Conservation (phyloP, 2,888 invertebrate genomes). For the Sinelater perroti region DNA sequence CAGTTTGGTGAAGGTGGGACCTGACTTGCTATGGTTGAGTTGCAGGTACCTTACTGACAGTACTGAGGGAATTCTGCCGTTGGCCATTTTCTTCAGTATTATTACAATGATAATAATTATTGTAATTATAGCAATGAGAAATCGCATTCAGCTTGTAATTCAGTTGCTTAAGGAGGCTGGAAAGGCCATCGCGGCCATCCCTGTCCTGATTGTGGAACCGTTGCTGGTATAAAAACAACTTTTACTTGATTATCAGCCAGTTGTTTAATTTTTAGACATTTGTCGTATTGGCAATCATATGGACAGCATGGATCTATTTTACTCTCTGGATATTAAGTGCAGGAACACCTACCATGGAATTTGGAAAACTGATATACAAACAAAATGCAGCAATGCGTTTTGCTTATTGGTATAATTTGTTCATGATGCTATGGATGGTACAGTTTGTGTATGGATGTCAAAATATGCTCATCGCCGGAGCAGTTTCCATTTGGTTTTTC, state of each 20-base stretch:
- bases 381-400: conserved; percentile 51
- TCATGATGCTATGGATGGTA: conserved; percentile 67
- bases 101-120: conserved; percentile 66
- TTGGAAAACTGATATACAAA: conserved; percentile 49
- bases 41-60: conserved; percentile 18
- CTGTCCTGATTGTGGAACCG: conserved; percentile 68
- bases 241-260: background rate
- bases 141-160: conserved; percentile 69
- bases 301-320: conserved; percentile 64
- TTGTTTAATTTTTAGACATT: conserved; percentile 48
- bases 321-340: conserved; percentile 71
- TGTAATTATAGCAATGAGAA: conserved; percentile 61
- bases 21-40: background rate
- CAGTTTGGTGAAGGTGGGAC: background rate
- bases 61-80: conserved; percentile 64
- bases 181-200: conserved; percentile 70
- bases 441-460: conserved; percentile 71
- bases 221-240: conserved; percentile 60
- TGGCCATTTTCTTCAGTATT: conserved; percentile 67
- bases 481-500: conserved; percentile 70
- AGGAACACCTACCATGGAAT: conserved; percentile 57
- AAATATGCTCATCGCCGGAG: conserved; percentile 68
- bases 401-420: conserved; percentile 57
- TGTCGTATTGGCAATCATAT: conserved; percentile 60
- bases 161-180: conserved; percentile 72